Conservation (phyloP, 2,113 vertebrate species). For the Urocolius indicus region DNA sequence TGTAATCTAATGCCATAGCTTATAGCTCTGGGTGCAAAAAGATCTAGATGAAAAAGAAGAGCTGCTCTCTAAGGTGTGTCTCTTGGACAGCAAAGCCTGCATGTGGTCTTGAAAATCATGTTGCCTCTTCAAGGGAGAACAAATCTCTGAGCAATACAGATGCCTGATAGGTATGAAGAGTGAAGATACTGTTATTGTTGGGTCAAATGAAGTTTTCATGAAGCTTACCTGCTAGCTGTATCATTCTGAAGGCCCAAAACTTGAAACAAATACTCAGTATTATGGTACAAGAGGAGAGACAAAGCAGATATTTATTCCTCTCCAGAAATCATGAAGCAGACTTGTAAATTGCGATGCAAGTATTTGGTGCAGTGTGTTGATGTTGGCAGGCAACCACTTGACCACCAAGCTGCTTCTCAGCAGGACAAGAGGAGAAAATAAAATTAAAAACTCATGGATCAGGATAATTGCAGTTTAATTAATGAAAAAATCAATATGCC, state of each 20-base stretch:
- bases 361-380: too few species aligned
- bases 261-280: neutral
- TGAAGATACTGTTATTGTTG: neutral
- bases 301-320: neutral
- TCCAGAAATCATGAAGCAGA: neutral
- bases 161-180: neutral
- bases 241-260: neutral
- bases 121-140: neutral
- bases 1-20: neutral
- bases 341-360: neutral
- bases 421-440: neutral
- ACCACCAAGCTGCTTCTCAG: neutral
- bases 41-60: neutral
- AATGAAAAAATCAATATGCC: neutral
- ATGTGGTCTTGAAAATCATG: neutral
- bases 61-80: neutral
- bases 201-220: neutral
- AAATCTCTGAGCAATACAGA: neutral
- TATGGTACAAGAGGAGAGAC: neutral
- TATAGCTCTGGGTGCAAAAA: neutral
- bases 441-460: neutral
- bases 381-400: neutral
- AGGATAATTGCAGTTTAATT: too few species aligned
- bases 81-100: neutral
- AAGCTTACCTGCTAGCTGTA: neutral